phyloP scores from a whole-genome alignment of 2,797 vertebrate genomes.

The Crenichthys baileyi region DNA sequence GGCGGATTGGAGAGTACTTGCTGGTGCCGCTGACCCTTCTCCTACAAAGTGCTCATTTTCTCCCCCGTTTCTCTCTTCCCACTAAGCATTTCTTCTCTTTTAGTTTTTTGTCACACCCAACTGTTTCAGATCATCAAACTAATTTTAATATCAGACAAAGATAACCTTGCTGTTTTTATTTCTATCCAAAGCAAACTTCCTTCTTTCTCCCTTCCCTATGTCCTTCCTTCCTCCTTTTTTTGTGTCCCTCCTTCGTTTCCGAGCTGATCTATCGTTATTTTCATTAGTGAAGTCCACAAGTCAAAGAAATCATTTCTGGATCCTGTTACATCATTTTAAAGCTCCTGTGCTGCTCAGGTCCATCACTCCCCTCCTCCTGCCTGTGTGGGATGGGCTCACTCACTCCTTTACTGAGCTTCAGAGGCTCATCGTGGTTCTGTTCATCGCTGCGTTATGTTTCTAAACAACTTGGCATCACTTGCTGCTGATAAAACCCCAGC shows the following conservation, averaged over 20 bases:
- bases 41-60: too few species aligned
- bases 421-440: conserved; percentile 25
- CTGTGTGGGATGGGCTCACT: conserved; percentile 33
- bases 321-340: conserved; percentile 6
- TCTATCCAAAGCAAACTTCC: too few species aligned
- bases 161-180: too few species aligned
- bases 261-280: background rate
- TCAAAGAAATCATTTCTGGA: background rate
- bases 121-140: too few species aligned
- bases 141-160: too few species aligned
- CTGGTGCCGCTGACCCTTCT: too few species aligned
- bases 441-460: conserved; percentile 36
- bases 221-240: too few species aligned
- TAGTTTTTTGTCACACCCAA: too few species aligned
- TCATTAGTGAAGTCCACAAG: background rate
- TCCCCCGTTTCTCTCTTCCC: too few species aligned
- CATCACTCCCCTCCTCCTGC: conserved; percentile 23
- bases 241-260: background rate
- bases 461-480: conserved; percentile 52
- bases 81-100: too few species aligned
- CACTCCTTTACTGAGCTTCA: conserved; percentile 15
- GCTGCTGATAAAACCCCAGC: conserved; percentile 41
- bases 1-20: too few species aligned
- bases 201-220: too few species aligned
- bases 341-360: conserved; percentile 2